Evolutionary conservation across 2,888 invertebrate species (phyloP).

Genomic region (Spilarctia lutea): DNA sequence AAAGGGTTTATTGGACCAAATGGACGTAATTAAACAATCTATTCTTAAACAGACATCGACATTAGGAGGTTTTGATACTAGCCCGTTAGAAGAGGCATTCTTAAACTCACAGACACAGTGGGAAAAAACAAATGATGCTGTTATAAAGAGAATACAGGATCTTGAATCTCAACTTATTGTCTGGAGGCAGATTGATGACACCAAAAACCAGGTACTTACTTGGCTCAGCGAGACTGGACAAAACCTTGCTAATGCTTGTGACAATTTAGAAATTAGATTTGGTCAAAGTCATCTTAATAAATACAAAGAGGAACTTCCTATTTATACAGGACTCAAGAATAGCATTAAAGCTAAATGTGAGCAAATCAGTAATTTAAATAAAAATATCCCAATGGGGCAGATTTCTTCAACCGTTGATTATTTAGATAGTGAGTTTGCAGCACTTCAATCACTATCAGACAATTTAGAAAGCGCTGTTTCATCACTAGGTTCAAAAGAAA

Average conservation of each 20-base stretch:
- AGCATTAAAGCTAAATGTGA: slow-evolving; percentile 93
- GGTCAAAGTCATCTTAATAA: slow-evolving; percentile 92
- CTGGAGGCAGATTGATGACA: slow-evolving; percentile 96
- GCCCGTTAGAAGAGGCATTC: slow-evolving; percentile 87
- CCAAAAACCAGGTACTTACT: slow-evolving; percentile 92
- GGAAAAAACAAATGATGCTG: slow-evolving; percentile 90
- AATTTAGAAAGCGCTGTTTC: slow-evolving; percentile 91
- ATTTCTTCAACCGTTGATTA: slow-evolving; percentile 89
- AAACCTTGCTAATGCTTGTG: slow-evolving; percentile 91
- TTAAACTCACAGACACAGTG: slow-evolving; percentile 88
- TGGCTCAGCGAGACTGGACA: slow-evolving; percentile 95
- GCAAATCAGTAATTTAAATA: slow-evolving; percentile 92
- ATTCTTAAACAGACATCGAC: slow-evolving; percentile 90
- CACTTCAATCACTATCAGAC: slow-evolving; percentile 90
- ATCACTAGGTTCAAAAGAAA: slow-evolving; percentile 91
- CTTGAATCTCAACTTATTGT: slow-evolving; percentile 96
- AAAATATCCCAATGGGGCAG: slow-evolving; percentile 90
- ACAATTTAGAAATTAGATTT: slow-evolving; percentile 93
- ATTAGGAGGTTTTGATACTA: slow-evolving; percentile 88
- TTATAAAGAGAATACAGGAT: slow-evolving; percentile 91
- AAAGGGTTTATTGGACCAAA: slow-evolving; percentile 91
- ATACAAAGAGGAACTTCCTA: slow-evolving; percentile 94
- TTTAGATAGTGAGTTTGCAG: slow-evolving; percentile 91
- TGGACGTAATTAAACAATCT: slow-evolving; percentile 91
- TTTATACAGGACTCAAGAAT: slow-evolving; percentile 91